Percentiles rank a stretch among this genome's conserved stretches.
Evolutionary conservation across 2,797 vertebrate genomes (phyloP).

Genomic region (Parotocinclus haroldoi): DNA sequence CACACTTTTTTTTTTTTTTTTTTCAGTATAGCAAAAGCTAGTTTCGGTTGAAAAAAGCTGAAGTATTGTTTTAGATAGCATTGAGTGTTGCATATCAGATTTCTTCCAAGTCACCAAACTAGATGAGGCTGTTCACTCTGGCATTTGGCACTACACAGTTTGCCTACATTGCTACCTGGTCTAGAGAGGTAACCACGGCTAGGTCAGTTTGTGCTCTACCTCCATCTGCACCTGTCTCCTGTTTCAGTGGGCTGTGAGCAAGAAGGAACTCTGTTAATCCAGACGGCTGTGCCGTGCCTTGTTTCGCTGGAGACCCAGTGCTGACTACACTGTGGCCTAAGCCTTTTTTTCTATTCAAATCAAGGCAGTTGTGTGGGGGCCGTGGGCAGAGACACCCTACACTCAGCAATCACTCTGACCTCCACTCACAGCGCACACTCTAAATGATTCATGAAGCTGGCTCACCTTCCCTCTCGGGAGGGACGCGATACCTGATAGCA

Average conservation of each 20-base stretch:
- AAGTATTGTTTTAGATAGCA: not conserved
- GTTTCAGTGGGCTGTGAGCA: slow-evolving; percentile 33
- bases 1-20: too few species aligned
- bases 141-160: slow-evolving; percentile 6
- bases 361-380: slow-evolving; percentile 52
- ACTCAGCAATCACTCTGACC: slow-evolving; percentile 53
- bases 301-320: slow-evolving; percentile 31
- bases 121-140: not conserved
- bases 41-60: too few species aligned
- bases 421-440: slow-evolving; percentile 54
- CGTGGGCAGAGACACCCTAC: slow-evolving; percentile 47
- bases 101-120: not conserved
- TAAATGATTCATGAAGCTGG: slow-evolving; percentile 56
- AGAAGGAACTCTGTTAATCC: slow-evolving; percentile 33
- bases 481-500: slow-evolving; percentile 51
- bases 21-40: too few species aligned
- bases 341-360: slow-evolving; percentile 50
- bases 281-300: slow-evolving; percentile 23
- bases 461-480: slow-evolving; percentile 56
- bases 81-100: not conserved
- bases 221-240: slow-evolving; percentile 48
- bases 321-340: slow-evolving; percentile 40
- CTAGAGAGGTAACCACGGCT: slow-evolving; percentile 19
- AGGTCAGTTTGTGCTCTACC: slow-evolving; percentile 23
- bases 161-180: slow-evolving; percentile 21